phyloP scores from a whole-genome alignment of 2,113 vertebrate genomes.

The Cettia cetti region DNA sequence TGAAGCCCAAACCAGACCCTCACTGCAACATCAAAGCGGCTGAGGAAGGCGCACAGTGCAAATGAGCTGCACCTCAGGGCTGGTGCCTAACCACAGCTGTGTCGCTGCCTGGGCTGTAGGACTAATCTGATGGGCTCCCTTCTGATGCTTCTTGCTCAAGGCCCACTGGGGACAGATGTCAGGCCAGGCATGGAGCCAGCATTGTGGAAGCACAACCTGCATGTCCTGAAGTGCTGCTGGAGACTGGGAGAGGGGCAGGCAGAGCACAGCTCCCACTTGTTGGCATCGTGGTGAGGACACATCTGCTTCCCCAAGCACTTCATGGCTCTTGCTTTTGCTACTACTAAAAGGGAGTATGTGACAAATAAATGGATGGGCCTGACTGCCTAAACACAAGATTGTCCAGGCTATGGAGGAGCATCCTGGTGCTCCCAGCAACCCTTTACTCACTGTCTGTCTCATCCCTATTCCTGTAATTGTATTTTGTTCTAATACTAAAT shows the following conservation, averaged over 20 bases:
- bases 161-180: background rate
- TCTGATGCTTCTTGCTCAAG: background rate
- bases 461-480: background rate
- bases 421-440: background rate
- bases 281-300: accelerated
- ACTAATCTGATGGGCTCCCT: background rate
- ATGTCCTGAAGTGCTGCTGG: background rate
- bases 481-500: background rate
- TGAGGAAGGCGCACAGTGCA: background rate
- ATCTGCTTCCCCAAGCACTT: background rate
- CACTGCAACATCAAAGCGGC: background rate
- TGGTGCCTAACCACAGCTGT: background rate
- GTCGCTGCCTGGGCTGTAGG: background rate
- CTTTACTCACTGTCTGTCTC: background rate
- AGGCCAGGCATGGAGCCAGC: background rate
- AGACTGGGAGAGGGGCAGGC: background rate
- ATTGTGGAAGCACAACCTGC: background rate
- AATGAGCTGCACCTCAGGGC: constrained; percentile 26
- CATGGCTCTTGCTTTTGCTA: background rate
- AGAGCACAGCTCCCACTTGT: background rate
- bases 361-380: background rate
- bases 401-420: background rate
- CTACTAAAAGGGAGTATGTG: background rate
- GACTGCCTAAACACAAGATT: background rate
- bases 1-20: background rate